A percentile compares a stretch with the other conserved stretches of the same genome.
These are phyloP conservation scores for Oceanodroma tethys DNA, from an alignment of 2,113 vertebrate species.

Conservation along the genomic window DNA sequence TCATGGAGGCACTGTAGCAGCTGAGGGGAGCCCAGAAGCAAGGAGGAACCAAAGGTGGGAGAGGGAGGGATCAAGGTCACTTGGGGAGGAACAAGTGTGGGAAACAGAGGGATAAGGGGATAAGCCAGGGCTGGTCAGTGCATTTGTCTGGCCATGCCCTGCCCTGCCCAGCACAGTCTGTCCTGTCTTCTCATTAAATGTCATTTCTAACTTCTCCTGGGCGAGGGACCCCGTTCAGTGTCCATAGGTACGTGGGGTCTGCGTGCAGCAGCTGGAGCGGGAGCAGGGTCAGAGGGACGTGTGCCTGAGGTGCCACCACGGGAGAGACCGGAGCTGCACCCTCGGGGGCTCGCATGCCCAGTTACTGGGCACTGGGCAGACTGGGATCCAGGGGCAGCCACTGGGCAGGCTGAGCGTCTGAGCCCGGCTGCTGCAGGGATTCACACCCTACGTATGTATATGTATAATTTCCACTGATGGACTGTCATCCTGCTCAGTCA, in stretches of 20 bases:
- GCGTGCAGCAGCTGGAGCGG: neutral
- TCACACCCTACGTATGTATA: rapidly evolving
- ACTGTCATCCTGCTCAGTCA: neutral
- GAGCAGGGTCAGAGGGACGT: neutral
- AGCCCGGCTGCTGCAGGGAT: neutral
- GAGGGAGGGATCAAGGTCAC: neutral
- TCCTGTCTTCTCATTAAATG: neutral
- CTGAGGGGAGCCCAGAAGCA: neutral
- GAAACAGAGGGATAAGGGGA: neutral
- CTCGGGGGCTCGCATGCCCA: rapidly evolving
- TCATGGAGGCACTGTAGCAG: rapidly evolving
- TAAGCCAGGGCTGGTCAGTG: neutral
- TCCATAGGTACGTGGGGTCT: neutral
- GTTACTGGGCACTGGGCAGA: neutral
- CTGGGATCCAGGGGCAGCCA: neutral
- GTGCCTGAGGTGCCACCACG: neutral
- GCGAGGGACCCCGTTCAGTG: rapidly evolving
- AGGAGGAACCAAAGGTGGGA: neutral
- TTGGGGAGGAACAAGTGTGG: neutral
- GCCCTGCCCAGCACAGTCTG: neutral
- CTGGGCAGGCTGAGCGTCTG: neutral
- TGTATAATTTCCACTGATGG: neutral
- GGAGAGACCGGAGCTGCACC: neutral
- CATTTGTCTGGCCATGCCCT: neutral
- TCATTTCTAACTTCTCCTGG: neutral